These are phyloP conservation scores for Gordius sp. DNA, from an alignment of 2,888 invertebrate genomes.

Conservation along the genomic window DNA sequence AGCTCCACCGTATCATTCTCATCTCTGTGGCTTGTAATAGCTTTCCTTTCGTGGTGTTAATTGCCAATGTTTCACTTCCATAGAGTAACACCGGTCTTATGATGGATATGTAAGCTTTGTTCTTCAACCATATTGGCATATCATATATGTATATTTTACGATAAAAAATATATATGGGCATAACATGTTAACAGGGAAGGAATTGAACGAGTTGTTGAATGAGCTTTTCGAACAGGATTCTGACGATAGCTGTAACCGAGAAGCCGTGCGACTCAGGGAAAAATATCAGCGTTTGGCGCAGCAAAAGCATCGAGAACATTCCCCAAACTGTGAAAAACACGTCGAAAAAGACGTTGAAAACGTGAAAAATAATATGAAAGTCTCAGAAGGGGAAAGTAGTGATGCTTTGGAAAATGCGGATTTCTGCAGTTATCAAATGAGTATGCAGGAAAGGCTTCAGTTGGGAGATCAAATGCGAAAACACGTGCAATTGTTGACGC, in stretches of 20 bases:
- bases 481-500: conserved; percentile 3
- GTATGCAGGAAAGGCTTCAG: background rate
- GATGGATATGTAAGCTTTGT: too few relatives aligned
- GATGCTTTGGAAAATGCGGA: background rate
- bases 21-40: too few relatives aligned
- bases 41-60: too few relatives aligned
- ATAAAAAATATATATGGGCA: too few relatives aligned
- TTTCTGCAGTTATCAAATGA: background rate
- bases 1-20: too few relatives aligned
- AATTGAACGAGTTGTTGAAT: background rate
- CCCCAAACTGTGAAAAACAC: background rate
- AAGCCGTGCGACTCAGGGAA: background rate
- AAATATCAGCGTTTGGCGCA: too few relatives aligned
- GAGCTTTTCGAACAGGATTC: conserved; percentile 1
- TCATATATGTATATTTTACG: too few relatives aligned
- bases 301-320: too few relatives aligned
- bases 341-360: background rate
- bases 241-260: background rate
- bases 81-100: too few relatives aligned
- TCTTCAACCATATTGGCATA: too few relatives aligned
- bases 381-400: background rate
- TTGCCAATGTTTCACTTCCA: too few relatives aligned
- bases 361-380: background rate
- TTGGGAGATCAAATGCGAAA: conserved; percentile 1
- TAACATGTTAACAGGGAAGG: conserved; percentile 13